Conservation (phyloP, 2,113 vertebrate genomes). For the Sander lucioperca region DNA sequence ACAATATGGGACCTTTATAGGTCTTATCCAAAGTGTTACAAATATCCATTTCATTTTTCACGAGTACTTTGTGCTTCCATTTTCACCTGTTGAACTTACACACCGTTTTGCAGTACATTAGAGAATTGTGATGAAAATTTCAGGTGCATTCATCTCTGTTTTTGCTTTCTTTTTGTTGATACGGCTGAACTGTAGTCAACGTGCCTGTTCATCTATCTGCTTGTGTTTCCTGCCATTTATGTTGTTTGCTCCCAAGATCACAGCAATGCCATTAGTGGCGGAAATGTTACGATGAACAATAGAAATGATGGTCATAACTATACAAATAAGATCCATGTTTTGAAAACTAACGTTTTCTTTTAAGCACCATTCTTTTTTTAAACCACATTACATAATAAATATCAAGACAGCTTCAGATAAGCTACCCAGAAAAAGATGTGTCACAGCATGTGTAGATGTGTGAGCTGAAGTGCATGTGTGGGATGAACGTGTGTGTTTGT, state of each 20-base stretch:
- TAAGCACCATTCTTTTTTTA: too few relatives aligned
- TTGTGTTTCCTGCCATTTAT: constrained; percentile 1
- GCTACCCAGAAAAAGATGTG: not conserved
- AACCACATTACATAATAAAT: not conserved
- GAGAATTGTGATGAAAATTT: not conserved
- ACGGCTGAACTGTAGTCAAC: not conserved
- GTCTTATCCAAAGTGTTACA: not conserved
- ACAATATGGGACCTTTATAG: too few relatives aligned
- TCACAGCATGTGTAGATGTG: not conserved
- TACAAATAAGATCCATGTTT: not conserved
- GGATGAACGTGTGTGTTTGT: constrained; percentile 9
- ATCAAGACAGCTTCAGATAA: not conserved
- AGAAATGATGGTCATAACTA: not conserved
- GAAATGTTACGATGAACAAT: not conserved
- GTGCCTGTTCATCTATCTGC: not conserved
- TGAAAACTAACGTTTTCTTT: too few relatives aligned
- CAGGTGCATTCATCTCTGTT: not conserved
- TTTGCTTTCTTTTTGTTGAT: not conserved
- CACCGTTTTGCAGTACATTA: not conserved
- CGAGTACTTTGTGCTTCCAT: not conserved
- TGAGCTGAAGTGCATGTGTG: not conserved
- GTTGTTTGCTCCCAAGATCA: not conserved
- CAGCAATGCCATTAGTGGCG: constrained; percentile 20
- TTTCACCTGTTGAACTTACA: not conserved
- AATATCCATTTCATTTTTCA: not conserved